phyloP scores from a whole-genome alignment of 1,140 invertebrate species.

The Dendrolimus punctatus region DNA sequence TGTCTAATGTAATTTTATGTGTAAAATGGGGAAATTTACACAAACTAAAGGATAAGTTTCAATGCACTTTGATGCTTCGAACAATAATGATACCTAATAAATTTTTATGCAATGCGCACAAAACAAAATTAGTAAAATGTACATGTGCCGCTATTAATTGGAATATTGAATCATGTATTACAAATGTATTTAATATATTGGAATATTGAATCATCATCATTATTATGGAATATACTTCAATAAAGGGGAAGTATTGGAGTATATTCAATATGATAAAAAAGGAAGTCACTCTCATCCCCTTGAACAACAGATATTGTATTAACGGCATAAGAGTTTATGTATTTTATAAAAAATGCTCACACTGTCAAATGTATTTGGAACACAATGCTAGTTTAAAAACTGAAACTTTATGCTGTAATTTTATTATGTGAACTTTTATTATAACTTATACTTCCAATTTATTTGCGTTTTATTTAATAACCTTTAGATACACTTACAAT shows the following conservation, averaged over 20 bases:
- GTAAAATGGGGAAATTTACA: slow-evolving; percentile 69
- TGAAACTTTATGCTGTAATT: slow-evolving; percentile 59
- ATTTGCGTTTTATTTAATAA: slow-evolving; percentile 33
- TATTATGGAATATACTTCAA: slow-evolving; percentile 36
- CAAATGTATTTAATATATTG: neutral
- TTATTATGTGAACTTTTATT: slow-evolving; percentile 66
- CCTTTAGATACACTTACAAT: neutral
- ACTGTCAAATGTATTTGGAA: slow-evolving; percentile 58
- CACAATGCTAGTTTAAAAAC: slow-evolving; percentile 65
- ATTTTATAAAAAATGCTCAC: slow-evolving; percentile 53
- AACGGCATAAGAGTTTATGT: slow-evolving; percentile 51
- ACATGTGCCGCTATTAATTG: too few relatives aligned
- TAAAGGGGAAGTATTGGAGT: slow-evolving; percentile 63
- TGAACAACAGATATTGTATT: slow-evolving; percentile 34
- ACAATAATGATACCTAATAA: slow-evolving; percentile 21
- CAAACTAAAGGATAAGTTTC: slow-evolving; percentile 39
- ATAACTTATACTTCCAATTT: slow-evolving; percentile 63
- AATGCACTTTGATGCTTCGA: slow-evolving; percentile 57
- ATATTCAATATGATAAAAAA: slow-evolving; percentile 21
- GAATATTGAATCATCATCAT: neutral
- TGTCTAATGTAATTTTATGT: slow-evolving; percentile 35
- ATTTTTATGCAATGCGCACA: slow-evolving; percentile 43
- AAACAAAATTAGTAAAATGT: slow-evolving; percentile 15
- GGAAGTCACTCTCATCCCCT: slow-evolving; percentile 23
- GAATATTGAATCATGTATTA: neutral